Percentiles rank a stretch among this genome's conserved stretches.
These are phyloP conservation scores for Athene noctua DNA, from an alignment of 2,113 vertebrate species.

Conservation along the genomic window DNA sequence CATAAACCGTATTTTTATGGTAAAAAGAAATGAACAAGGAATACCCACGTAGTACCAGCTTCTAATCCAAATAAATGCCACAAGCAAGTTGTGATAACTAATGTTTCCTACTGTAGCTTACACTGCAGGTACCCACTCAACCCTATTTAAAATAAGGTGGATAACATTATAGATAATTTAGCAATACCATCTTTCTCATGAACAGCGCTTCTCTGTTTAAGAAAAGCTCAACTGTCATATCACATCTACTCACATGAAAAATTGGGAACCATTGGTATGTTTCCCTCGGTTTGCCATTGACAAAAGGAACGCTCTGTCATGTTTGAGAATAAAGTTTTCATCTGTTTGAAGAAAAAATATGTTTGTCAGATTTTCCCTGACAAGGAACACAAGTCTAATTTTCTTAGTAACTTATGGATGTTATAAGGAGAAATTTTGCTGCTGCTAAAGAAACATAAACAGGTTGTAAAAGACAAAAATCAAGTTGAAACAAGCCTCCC, in stretches of 20 bases:
- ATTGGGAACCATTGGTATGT: conserved; percentile 98
- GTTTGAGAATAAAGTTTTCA: conserved; percentile 99
- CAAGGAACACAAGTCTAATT: background rate
- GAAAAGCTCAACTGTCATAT: conserved; percentile 54
- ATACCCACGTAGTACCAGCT: background rate
- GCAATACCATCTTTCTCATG: conserved; percentile 77
- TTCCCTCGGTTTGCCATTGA: conserved; percentile 99
- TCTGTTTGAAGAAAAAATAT: conserved; percentile 86
- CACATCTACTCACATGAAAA: conserved; percentile 94
- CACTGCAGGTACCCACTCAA: background rate
- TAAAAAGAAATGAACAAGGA: background rate
- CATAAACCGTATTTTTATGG: background rate
- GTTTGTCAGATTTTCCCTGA: conserved; percentile 58
- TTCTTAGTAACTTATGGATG: conserved; percentile 65
- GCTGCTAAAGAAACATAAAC: conserved; percentile 65
- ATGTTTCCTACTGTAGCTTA: background rate
- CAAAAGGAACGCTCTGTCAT: conserved; percentile 97
- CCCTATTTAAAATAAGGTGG: background rate
- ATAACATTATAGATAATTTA: background rate
- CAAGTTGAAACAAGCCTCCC: conserved; percentile 27
- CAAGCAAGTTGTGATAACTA: background rate
- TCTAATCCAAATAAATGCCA: background rate
- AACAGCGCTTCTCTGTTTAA: conserved; percentile 77
- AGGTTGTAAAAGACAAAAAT: background rate
- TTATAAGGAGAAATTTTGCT: conserved; percentile 66